phyloP scores from a whole-genome alignment of 1,140 invertebrate species.

The Daktulosphaira vitifoliae region DNA sequence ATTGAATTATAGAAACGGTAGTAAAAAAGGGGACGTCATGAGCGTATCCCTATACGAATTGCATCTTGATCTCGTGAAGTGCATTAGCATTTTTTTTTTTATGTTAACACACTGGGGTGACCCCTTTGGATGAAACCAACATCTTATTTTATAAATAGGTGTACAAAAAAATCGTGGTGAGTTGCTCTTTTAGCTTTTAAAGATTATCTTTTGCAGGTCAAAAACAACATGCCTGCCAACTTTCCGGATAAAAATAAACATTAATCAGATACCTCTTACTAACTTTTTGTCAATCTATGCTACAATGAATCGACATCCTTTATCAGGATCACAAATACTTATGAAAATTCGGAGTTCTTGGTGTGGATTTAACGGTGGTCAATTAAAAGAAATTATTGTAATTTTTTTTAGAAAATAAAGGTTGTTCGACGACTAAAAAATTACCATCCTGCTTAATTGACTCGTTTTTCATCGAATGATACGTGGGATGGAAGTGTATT shows the following conservation, averaged over 20 bases:
- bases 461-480: background rate
- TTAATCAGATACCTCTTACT: no score
- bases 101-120: background rate
- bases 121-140: background rate
- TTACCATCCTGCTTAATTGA: background rate
- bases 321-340: no score
- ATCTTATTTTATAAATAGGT: no score
- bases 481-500: background rate
- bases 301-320: no score
- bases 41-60: background rate
- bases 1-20: constrained; percentile 12
- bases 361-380: background rate
- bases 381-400: constrained; percentile 5
- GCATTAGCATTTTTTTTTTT: constrained; percentile 10
- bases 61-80: background rate
- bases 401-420: background rate
- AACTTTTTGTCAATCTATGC: no score
- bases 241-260: no score
- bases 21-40: constrained; percentile 5
- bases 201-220: no score
- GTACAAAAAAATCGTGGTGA: no score
- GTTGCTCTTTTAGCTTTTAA: no score
- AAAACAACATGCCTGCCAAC: no score
- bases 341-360: no score
- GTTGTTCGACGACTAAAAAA: background rate